These are phyloP conservation scores for Scelioninae gen. 2 DNA, from an alignment of 2,888 invertebrate genomes.

Conservation along the genomic window DNA sequence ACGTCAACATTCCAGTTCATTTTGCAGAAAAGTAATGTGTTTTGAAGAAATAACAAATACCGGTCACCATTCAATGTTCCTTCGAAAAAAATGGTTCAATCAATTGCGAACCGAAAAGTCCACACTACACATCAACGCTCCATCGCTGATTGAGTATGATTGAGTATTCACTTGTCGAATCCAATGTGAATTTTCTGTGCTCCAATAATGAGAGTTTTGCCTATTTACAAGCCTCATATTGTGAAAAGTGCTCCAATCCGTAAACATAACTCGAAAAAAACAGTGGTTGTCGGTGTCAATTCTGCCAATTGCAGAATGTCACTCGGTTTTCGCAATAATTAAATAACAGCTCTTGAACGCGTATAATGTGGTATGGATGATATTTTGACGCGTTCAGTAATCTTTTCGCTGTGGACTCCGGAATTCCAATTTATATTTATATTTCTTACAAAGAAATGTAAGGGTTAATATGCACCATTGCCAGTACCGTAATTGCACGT, in stretches of 20 bases:
- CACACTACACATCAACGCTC: no score
- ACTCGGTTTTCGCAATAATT: neutral
- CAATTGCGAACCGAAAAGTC: no score
- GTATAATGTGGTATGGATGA: constrained; percentile 30
- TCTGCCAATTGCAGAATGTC: constrained; percentile 45
- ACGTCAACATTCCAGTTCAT: no score
- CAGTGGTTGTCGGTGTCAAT: constrained; percentile 44
- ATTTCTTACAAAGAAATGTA: constrained; percentile 33
- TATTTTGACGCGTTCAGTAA: constrained; percentile 24
- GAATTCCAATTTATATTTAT: constrained; percentile 27
- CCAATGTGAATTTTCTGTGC: no score
- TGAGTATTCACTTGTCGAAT: no score
- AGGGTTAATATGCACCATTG: constrained; percentile 19
- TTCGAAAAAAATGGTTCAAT: no score
- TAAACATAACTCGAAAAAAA: constrained; percentile 60
- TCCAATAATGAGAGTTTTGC: no score
- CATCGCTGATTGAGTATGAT: no score
- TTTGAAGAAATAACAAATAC: no score
- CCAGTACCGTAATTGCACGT: constrained; percentile 29
- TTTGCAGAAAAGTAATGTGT: no score
- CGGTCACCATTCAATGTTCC: no score
- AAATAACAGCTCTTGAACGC: constrained; percentile 3
- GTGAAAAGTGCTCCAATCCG: constrained; percentile 64
- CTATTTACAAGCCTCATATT: constrained; percentile 63
- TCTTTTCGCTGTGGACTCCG: constrained; percentile 10